Base-by-base conservation (phyloP, 1,140 invertebrate genomes). In the Popillia japonica region DNA sequence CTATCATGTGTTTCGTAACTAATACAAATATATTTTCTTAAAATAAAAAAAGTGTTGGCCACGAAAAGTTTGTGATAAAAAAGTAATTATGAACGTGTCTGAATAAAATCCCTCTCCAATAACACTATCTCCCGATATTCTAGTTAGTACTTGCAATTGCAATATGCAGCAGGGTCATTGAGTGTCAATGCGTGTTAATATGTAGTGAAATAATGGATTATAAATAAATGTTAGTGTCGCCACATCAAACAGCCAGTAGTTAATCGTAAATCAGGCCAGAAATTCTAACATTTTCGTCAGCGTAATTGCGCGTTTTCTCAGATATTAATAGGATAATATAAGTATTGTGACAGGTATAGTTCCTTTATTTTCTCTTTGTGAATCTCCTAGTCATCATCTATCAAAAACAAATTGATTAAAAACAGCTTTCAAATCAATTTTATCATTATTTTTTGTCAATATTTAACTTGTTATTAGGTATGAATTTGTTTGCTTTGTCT, bases 141-240 rank as follows among this genome's bases (percentile, higher is more conserved):
- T 55, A 34, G 11, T 44, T n/a, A 44, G 14, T n/a, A n/a, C 14
- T 55, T 55, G 14, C 17, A n/a, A 17, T 17, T n/a, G 14, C n/a
- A 55, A 34, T 68, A 68, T 48, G 23, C 22, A 72, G 41, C 72
- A 74, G 72, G 34, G 72, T 74, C 72, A 74, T 27, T 41, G 68
- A 78, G 73, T 74, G 77, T 78, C 77, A 78, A 78, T 78, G 77
- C 77, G 77, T 59, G 40, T 61, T 78, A 78, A 44, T 78, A 73
- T 23, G 3, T 41, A 55, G 41, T 40, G 61, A 68, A 68, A 68
- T 68, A 68, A 68, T 23, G 61, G 27, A 74, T 74, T 78, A 77
- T 72, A 72, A 72, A 72, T 72, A 72, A 72, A 72, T 34, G 17
- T 27, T 22, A 22, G 17, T 72, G 48, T 55, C 14, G 48, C n/a